Base-by-base conservation (phyloP, 2,888 invertebrate species). In the Aleiodes testaceus region DNA sequence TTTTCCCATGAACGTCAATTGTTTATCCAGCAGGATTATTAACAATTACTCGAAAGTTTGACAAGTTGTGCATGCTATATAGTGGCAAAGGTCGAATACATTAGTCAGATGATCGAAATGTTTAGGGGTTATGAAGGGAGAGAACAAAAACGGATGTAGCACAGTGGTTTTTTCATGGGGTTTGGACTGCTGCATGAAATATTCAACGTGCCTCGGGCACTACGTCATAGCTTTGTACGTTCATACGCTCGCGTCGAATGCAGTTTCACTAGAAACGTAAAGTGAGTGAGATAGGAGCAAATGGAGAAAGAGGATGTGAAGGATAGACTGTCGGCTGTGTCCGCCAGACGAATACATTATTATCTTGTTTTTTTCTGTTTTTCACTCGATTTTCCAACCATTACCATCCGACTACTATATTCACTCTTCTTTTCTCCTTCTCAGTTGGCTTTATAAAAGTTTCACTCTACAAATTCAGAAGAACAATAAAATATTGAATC, bases 181-280 rank as follows among this genome's bases (percentile, higher is more conserved):
- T 26, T 26, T 26, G 26, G 26, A 79, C 79, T 79, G 79, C 77
- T 81, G 80, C 75, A 85, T 84, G 84, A 85, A 85, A 84, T 84
- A 85, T 84, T 84, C 84, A 84, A 82, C 81, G 78, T 74, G 82
- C 82, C 82, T 79, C 77, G 75, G 78, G 83, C 80, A 80, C 79
- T 79, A 81, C 81, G 80, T 82, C 81, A 80, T 81, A 78, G 79
- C 82, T 83, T 81, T 81, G 78, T 72, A 68, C 74, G 65, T 26
- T 26, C 5, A 53, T 65, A 70, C 45, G 53, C 50, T 26, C 36
- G 9, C 49, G 55, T 64, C 65, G 65, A 65, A 64, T 47, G 72
- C 74, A 65, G 66, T 73, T 71, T 55, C 50, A 73, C 18, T 64
- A 42, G 45, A 49, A 26, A 26, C 26, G 26, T 16, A n/a, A 16